Evolutionary conservation across 1,140 invertebrate genomes (phyloP).

Genomic region (Nixonia krombeini): DNA sequence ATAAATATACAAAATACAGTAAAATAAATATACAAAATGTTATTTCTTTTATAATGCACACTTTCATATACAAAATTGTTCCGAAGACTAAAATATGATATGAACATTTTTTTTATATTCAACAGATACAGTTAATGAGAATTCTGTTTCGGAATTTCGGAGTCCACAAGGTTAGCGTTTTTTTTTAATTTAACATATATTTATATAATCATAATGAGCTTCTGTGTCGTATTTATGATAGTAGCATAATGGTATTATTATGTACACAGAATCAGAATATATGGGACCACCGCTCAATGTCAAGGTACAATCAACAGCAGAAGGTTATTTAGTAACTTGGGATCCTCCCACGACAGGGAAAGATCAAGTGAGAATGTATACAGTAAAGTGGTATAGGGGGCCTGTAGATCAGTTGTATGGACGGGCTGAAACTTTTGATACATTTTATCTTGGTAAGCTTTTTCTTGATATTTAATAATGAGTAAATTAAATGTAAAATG

Average conservation of each 20-base stretch:
- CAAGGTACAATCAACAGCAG: constrained; percentile 73
- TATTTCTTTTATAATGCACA: no score
- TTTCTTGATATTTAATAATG: no score
- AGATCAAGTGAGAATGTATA: constrained; percentile 74
- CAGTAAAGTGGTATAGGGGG: constrained; percentile 76
- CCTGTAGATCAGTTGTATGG: constrained; percentile 74
- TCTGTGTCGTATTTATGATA: not conserved
- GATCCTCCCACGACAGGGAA: constrained; percentile 76
- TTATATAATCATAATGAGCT: no score
- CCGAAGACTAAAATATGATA: no score
- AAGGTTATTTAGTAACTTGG: constrained; percentile 83
- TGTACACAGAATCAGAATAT: constrained; percentile 55
- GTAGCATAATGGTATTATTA: no score
- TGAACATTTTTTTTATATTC: constrained; percentile 4
- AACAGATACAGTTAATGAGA: constrained; percentile 53
- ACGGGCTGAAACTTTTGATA: constrained; percentile 76
- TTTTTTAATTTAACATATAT: not conserved
- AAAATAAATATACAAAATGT: not conserved
- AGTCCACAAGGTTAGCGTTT: constrained; percentile 45
- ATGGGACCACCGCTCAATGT: constrained; percentile 79
- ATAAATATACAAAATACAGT: not conserved
- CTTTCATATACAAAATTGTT: no score
- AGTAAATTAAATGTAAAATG: no score
- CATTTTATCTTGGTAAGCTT: constrained; percentile 73
- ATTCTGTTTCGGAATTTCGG: constrained; percentile 60